Conservation (phyloP, 2,797 vertebrate genomes). For the Lepilemur septentrionalis region DNA sequence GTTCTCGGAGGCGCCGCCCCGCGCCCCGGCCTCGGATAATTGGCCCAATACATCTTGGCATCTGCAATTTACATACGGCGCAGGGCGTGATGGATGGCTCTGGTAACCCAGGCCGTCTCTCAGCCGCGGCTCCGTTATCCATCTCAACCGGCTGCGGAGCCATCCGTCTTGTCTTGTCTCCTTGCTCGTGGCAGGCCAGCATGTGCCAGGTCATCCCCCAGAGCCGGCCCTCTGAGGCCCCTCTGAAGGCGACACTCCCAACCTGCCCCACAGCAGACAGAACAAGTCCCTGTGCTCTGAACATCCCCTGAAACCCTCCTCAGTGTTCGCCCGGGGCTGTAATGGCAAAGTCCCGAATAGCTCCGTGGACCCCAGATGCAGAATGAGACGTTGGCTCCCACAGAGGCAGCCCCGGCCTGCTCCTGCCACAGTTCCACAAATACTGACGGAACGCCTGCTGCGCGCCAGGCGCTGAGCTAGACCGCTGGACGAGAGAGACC, state of each 20-base stretch:
- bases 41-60: slow-evolving; percentile 83
- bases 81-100: slow-evolving; percentile 74
- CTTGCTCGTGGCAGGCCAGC: slow-evolving; percentile 10
- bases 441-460: background rate
- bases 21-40: slow-evolving; percentile 78
- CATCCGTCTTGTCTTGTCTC: slow-evolving; percentile 72
- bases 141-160: slow-evolving; percentile 16
- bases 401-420: background rate
- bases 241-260: background rate
- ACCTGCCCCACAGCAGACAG: background rate
- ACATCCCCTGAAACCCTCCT: background rate
- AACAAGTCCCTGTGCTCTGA: background rate
- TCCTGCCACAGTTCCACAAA: background rate
- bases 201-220: background rate
- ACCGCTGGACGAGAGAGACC: too few species aligned
- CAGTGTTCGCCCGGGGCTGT: background rate
- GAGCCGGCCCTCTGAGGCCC: background rate
- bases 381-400: background rate
- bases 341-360: background rate
- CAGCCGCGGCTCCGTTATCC: slow-evolving; percentile 43
- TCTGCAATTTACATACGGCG: slow-evolving; percentile 75
- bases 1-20: slow-evolving; percentile 66
- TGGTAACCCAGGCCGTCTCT: slow-evolving; percentile 64
- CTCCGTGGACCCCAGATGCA: background rate
- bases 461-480: background rate